phyloP scores from a whole-genome alignment of 2,113 vertebrate species.

The Irena cyanogastra region DNA sequence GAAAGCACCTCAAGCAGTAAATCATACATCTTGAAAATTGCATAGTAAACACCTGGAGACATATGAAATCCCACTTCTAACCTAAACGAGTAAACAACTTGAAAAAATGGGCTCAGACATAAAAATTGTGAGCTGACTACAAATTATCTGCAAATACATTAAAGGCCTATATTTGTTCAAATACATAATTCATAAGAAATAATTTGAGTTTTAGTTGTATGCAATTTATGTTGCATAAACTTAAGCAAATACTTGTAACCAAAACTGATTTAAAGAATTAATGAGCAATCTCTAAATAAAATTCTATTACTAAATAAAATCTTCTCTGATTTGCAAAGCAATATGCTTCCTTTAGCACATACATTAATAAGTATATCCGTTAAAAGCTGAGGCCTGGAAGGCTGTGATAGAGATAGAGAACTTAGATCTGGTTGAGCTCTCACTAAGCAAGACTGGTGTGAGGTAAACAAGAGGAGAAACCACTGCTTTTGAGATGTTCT shows the following conservation, averaged over 20 bases:
- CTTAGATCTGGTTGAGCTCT: neutral
- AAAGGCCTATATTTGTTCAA: slow-evolving; percentile 28
- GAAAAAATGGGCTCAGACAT: neutral
- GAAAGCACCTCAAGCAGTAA: neutral
- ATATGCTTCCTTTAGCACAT: neutral
- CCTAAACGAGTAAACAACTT: neutral
- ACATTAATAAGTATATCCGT: neutral
- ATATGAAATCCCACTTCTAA: neutral
- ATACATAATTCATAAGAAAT: slow-evolving; percentile 53
- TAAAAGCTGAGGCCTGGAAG: neutral
- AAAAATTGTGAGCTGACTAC: slow-evolving; percentile 1
- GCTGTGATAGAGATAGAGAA: neutral
- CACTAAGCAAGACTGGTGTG: neutral
- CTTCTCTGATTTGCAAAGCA: neutral
- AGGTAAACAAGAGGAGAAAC: neutral
- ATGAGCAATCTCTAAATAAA: slow-evolving; percentile 40
- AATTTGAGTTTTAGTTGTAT: slow-evolving; percentile 13
- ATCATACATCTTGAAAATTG: neutral
- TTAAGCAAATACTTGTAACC: slow-evolving; percentile 46
- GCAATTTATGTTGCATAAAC: slow-evolving; percentile 25
- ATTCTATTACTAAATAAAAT: neutral
- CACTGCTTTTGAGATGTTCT: neutral
- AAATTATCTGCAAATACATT: slow-evolving; percentile 36
- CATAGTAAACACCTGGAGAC: neutral
- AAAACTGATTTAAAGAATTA: slow-evolving; percentile 45